Conservation (phyloP, 2,797 vertebrate genomes). For the Mormyrus proboscirostris region DNA sequence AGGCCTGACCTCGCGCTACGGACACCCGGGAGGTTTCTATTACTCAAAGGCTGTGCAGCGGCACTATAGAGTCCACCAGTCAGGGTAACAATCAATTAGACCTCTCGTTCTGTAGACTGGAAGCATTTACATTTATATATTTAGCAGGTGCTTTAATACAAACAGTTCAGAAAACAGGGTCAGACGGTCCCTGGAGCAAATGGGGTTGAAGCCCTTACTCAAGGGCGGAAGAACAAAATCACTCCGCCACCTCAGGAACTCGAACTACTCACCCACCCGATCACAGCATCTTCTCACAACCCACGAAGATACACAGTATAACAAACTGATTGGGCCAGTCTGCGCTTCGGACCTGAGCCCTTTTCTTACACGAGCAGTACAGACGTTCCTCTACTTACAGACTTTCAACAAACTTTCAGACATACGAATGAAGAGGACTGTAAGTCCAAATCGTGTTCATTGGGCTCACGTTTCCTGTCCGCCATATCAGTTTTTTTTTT, state of each 20-base stretch:
- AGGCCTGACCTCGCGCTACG: not conserved
- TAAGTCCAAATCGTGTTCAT: not conserved
- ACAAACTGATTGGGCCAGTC: not conserved
- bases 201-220: not conserved
- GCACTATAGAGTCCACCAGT: not conserved
- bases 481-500: not conserved
- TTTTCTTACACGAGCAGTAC: not conserved
- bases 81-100: not conserved
- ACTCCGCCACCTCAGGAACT: not conserved
- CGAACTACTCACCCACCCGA: not conserved
- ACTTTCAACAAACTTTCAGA: not conserved
- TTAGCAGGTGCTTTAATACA: not conserved
- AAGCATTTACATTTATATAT: not conserved
- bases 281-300: not conserved
- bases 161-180: not conserved
- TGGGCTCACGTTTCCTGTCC: not conserved
- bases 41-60: not conserved
- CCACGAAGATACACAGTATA: not conserved
- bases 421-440: not conserved
- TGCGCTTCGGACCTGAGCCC: not conserved
- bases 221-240: not conserved
- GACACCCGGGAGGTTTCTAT: not conserved
- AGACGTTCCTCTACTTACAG: not conserved
- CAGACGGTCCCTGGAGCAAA: not conserved
- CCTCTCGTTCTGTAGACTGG: not conserved